Evolutionary conservation across 2,113 vertebrate genomes (phyloP).

Genomic region (Malurus elegans): DNA sequence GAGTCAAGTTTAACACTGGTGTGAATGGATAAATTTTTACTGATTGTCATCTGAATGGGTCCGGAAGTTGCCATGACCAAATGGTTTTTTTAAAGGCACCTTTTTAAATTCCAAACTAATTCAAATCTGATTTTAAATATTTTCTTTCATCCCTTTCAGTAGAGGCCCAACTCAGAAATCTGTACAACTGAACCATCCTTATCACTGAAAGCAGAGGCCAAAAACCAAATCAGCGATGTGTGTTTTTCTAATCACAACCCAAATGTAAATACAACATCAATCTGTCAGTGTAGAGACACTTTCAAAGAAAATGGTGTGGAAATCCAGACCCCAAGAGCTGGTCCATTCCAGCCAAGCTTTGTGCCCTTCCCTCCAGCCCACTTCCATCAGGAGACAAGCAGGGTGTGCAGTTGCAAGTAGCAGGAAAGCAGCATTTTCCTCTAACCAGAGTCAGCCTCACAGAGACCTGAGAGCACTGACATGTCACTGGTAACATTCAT

Average conservation of each 20-base stretch:
- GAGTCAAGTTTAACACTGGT: background rate
- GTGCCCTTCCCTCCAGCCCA: background rate
- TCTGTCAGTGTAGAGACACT: background rate
- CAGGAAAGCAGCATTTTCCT: background rate
- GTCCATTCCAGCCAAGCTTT: background rate
- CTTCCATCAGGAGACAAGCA: background rate
- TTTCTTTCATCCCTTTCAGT: background rate
- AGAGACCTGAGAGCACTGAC: fast-evolving
- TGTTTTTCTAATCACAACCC: background rate
- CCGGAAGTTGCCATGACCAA: background rate
- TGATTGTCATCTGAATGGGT: background rate
- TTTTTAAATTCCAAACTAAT: background rate
- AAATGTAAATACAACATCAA: background rate
- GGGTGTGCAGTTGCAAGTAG: fast-evolving
- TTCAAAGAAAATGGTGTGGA: background rate
- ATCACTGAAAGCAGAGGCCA: background rate
- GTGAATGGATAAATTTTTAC: background rate
- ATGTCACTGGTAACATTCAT: background rate
- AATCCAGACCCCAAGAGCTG: background rate
- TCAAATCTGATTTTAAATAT: background rate
- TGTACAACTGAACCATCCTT: background rate
- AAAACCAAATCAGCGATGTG: background rate
- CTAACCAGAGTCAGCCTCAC: background rate
- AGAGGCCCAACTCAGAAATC: background rate
- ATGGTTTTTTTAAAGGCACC: fast-evolving